Base-by-base conservation (phyloP, 2,888 invertebrate species). In the Choristoneura rosaceana region DNA sequence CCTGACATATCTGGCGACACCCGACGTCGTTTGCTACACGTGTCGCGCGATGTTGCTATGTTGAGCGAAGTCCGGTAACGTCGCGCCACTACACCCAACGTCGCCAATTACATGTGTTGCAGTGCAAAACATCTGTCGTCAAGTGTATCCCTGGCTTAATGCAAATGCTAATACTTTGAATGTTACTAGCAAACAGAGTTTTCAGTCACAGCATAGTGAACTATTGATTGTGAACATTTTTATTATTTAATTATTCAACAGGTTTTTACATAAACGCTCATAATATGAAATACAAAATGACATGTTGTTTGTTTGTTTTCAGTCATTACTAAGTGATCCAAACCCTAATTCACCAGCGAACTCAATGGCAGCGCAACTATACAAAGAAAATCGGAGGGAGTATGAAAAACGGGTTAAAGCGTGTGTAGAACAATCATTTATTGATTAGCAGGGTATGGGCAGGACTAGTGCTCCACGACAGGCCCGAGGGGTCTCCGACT, bases 271-370 rank as follows among this genome's bases (percentile, higher is more conserved):
- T 25, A 25, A 25, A 25, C 25, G 25, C 25, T 25, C 25, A 2
- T n/a, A n/a, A 14, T n/a, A 5, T 34, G 17, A 41, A 10, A 43
- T 25, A 43, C 45, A n/a, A 45, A 4, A 12, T 59, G 8, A n/a
- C 15, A 52, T 17, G 9, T n/a, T 59, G 33, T 68, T 15, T 79
- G 79, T 86, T 82, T 94, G 83, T 83, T 96, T 97, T 87, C 96
- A 99, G 98, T 99, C 99, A 87, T 96, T 99, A 95, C 96, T 99
- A 94, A 99, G 99, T 96, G 99, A 99, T 95, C 99, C 99, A 77
- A 99, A 99, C 95, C 99, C 99, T 81, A 99, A 99, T 95, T 99
- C 99, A 82, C 99, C 99, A 86, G 99, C 99, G 83, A 99, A 99
- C 94, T 99, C 99, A 83, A 98, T 99, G 96, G 99, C 99, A 87